A percentile compares a stretch with the other conserved stretches of the same genome.
Conservation (phyloP, 2,888 invertebrate genomes). For the Drosophila algonquin region DNA sequence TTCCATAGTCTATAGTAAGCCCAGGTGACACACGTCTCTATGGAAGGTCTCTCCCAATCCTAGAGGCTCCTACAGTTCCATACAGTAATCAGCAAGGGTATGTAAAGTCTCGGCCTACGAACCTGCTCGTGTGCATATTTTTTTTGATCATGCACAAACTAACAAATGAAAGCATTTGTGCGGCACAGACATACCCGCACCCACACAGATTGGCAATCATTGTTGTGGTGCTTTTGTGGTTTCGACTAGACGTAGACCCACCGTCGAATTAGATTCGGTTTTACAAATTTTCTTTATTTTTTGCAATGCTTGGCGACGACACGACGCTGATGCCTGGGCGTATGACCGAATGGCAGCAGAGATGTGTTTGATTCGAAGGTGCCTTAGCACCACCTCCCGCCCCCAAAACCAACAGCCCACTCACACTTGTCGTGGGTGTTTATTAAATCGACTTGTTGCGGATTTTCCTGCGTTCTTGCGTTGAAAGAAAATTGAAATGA, state of each 20-base stretch:
- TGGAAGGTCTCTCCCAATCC: background rate
- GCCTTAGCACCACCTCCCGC: slow-evolving; percentile 34
- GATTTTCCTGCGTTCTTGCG: slow-evolving; percentile 12
- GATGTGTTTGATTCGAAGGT: slow-evolving; percentile 61
- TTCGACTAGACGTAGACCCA: slow-evolving; percentile 45
- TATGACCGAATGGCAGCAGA: slow-evolving; percentile 14
- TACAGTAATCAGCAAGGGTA: background rate
- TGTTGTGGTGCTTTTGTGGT: slow-evolving; percentile 34
- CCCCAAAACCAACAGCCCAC: background rate
- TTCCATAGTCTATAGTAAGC: too few species aligned
- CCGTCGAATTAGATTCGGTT: slow-evolving; percentile 16
- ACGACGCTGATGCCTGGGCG: slow-evolving; percentile 3
- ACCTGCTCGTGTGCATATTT: slow-evolving; percentile 16
- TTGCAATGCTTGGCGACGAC: background rate
- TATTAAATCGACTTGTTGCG: slow-evolving; percentile 70
- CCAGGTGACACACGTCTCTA: too few species aligned
- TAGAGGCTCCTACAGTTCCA: background rate
- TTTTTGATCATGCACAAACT: slow-evolving; percentile 44
- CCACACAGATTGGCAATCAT: slow-evolving; percentile 57
- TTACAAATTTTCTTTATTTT: background rate
- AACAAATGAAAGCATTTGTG: slow-evolving; percentile 62
- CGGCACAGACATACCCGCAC: slow-evolving; percentile 19
- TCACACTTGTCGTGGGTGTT: slow-evolving; percentile 46
- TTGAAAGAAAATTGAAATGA: slow-evolving; percentile 32
- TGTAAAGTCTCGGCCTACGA: slow-evolving; percentile 3